phyloP scores from a whole-genome alignment of 2,797 vertebrate genomes.

The Lepus townsendii region DNA sequence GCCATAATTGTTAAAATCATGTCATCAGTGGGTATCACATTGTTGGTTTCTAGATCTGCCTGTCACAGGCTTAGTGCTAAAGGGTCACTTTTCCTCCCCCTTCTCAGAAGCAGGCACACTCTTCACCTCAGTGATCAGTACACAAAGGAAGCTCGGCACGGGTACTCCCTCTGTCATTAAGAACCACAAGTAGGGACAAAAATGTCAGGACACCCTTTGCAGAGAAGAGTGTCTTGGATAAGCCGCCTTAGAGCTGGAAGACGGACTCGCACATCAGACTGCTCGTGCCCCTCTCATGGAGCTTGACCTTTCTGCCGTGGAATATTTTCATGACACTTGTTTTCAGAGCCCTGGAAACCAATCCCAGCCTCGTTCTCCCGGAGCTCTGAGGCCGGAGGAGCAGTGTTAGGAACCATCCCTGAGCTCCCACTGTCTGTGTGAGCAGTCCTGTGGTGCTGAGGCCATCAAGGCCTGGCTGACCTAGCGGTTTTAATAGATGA shows the following conservation, averaged over 20 bases:
- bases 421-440: background rate
- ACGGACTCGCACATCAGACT: background rate
- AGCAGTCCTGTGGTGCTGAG: background rate
- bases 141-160: background rate
- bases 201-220: slow-evolving; percentile 20
- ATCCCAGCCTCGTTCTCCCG: background rate
- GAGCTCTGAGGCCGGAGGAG: background rate
- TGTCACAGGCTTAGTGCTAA: background rate
- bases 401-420: background rate
- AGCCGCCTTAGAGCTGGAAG: slow-evolving; percentile 23
- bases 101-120: background rate
- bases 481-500: background rate
- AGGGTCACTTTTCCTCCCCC: background rate
- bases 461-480: background rate
- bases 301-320: background rate
- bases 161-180: background rate
- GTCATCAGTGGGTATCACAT: background rate
- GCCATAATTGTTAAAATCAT: background rate
- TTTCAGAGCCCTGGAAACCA: background rate
- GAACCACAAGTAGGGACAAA: background rate
- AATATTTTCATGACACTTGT: slow-evolving; percentile 7
- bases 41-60: background rate
- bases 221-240: slow-evolving; percentile 41
- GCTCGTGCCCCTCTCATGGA: background rate
- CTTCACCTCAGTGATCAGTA: background rate